These are phyloP conservation scores for Eubasilissa regina DNA, from an alignment of 1,140 invertebrate species.

Conservation along the genomic window DNA sequence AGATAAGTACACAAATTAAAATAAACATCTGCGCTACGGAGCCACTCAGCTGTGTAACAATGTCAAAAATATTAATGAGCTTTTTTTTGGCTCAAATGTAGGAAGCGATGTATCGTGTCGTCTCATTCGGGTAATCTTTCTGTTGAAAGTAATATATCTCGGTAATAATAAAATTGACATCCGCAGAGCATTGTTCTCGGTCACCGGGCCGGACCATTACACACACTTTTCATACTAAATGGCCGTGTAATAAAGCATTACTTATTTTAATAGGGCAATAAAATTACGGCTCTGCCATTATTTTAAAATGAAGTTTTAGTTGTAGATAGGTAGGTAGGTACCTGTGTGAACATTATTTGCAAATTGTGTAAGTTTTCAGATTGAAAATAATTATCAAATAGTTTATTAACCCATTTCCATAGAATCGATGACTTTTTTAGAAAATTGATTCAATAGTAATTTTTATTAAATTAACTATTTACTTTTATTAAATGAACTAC, in stretches of 20 bases:
- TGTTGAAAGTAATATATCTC: slow-evolving; percentile 12
- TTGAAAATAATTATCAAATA: not conserved
- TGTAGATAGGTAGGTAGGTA: not conserved
- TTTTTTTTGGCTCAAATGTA: no score
- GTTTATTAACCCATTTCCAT: slow-evolving; percentile 4
- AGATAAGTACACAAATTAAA: no score
- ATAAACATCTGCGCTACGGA: no score
- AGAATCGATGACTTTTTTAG: no score
- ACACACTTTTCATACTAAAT: slow-evolving; percentile 12
- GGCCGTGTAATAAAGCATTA: slow-evolving; percentile 20
- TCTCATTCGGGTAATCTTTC: not conserved
- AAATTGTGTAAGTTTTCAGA: not conserved
- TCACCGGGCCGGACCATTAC: slow-evolving; percentile 3
- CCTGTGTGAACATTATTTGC: not conserved
- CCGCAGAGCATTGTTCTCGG: slow-evolving; percentile 19
- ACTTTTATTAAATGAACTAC: no score
- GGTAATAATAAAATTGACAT: slow-evolving; percentile 35
- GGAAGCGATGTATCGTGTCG: not conserved
- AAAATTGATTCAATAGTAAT: no score
- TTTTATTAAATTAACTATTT: no score
- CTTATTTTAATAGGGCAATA: slow-evolving; percentile 37
- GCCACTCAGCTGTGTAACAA: no score
- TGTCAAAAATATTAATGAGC: no score
- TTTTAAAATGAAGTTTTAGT: slow-evolving; percentile 34
- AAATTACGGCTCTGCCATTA: slow-evolving; percentile 22